A percentile compares a stretch with the other conserved stretches of the same genome.
phyloP scores from a whole-genome alignment of 2,797 vertebrate species.

The Anabas testudineus region DNA sequence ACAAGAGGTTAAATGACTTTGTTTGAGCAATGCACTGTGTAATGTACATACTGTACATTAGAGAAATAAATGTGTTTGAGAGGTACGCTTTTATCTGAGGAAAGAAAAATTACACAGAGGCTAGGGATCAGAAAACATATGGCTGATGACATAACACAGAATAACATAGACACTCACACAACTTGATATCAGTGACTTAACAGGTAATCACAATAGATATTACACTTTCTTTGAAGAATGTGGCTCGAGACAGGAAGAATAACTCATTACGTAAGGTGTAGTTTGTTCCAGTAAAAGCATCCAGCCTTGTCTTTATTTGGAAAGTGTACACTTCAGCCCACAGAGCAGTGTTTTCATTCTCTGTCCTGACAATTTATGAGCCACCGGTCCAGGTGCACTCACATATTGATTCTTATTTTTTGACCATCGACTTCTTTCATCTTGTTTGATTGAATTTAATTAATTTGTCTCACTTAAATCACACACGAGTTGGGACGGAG shows the following conservation, averaged over 20 bases:
- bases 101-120: conserved; percentile 1
- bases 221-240: conserved; percentile 70
- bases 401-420: conserved; percentile 70
- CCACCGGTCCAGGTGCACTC: conserved; percentile 64
- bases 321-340: conserved; percentile 57
- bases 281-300: conserved; percentile 73
- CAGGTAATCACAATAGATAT: conserved; percentile 69
- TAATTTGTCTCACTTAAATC: neutral
- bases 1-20: conserved; percentile 10
- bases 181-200: conserved; percentile 58
- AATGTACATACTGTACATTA: conserved; percentile 10
- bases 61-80: conserved; percentile 22
- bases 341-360: conserved; percentile 61
- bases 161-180: conserved; percentile 31
- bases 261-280: conserved; percentile 73
- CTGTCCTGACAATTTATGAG: conserved; percentile 67
- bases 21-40: neutral
- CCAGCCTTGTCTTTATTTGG: conserved; percentile 73
- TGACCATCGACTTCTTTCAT: conserved; percentile 24
- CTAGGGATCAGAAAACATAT: conserved; percentile 20
- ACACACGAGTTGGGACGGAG: neutral
- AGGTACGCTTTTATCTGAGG: conserved; percentile 4
- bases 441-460: neutral
- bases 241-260: conserved; percentile 66
- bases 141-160: conserved; percentile 5